Base-by-base conservation (phyloP, 2,113 vertebrate species). In the Mormyrus lacerda region DNA sequence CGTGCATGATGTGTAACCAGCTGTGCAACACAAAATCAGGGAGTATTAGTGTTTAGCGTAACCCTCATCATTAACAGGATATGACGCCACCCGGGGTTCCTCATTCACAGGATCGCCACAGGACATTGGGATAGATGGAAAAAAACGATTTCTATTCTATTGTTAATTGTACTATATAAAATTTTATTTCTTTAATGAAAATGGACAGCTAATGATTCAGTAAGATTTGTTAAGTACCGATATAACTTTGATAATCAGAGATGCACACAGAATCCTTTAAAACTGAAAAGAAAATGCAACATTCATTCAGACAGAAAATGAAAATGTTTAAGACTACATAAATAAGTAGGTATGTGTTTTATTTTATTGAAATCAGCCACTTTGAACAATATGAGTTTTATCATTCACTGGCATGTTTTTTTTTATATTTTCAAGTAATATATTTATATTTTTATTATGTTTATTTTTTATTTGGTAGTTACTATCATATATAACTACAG, bases 1-100 rank as follows among this genome's bases (percentile, higher is more conserved):
- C 82, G 88, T 85, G 88, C 79, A 65, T 39, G 42, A 89, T 51
- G 83, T 51, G 76, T 24, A 83, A 50, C 88, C 69, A 76, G 58
- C 87, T 89, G 88, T 84, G 79, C 50, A 83, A 89, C 88, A 55
- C 53, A 84, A 89, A 89, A 85, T 84, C 39, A 61, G 15, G 21
- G 51, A 65, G 79, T 45, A 85, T 82, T 83, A 31, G 15, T n/a
- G 51, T 65, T 83, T 24, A 65, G 50, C 79, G 83, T 85, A 55
- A 85, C 89, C 55, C 39, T 89, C 76, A 65, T 58, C 82, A 89
- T 89, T 89, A 89, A 89, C 82, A 85, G 83, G 89, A 86, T 89
- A 65, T 85, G 44, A 82, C 53, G 69, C 53, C 89, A 61, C 89
- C 89, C 44, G 85, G 89, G 89, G 89, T 31, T 86, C 27, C 15